phyloP scores from a whole-genome alignment of 2,888 invertebrate genomes.

The Macrosiphum euphorbiae region DNA sequence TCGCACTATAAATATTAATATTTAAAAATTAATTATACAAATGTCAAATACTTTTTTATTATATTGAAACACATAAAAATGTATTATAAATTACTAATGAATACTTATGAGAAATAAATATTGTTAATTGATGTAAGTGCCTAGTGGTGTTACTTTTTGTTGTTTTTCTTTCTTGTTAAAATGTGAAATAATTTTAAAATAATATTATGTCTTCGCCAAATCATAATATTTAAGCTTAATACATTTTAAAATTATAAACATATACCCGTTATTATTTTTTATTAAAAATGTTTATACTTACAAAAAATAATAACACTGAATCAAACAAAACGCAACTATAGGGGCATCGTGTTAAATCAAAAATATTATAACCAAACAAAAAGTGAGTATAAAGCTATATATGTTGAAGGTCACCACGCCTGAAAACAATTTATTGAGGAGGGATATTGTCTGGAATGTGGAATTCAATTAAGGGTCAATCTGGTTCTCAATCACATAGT shows the following conservation, averaged over 20 bases:
- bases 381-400: background rate
- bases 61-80: background rate
- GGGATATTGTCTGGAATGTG: slow-evolving; percentile 54
- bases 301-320: slow-evolving; percentile 19
- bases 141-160: background rate
- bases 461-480: slow-evolving; percentile 55
- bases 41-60: background rate
- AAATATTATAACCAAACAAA: slow-evolving; percentile 22
- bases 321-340: background rate
- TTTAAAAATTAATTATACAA: background rate
- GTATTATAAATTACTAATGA: background rate
- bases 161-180: background rate
- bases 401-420: background rate
- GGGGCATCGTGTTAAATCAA: background rate
- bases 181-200: background rate
- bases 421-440: slow-evolving; percentile 32
- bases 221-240: background rate
- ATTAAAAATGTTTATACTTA: slow-evolving; percentile 41
- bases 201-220: slow-evolving; percentile 1
- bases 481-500: slow-evolving; percentile 26
- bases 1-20: too few relatives aligned
- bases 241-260: slow-evolving; percentile 17
- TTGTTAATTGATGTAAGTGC: background rate
- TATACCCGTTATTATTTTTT: background rate
- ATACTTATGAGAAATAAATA: background rate